Evolutionary conservation across 1,140 invertebrate species (phyloP).

Genomic region (Drosophila pachea): DNA sequence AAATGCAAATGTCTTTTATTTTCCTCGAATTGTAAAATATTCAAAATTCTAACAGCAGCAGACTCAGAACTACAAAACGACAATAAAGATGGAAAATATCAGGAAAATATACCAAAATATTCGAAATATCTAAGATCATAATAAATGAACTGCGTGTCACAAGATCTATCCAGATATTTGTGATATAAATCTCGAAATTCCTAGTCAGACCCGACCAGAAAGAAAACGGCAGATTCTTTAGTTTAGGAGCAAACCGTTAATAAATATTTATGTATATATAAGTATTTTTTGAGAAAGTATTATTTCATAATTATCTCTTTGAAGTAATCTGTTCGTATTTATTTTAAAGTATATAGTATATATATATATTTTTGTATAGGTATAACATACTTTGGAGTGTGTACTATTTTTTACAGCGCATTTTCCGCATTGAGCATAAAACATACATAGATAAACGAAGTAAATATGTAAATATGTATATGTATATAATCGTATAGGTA

Average conservation of each 20-base stretch:
- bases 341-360: slow-evolving; percentile 15
- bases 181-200: too few relatives aligned
- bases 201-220: neutral
- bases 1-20: neutral
- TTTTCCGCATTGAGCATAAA: slow-evolving; percentile 24
- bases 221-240: slow-evolving; percentile 34
- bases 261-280: slow-evolving; percentile 61
- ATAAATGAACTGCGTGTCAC: too few relatives aligned
- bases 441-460: slow-evolving; percentile 51
- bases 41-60: too few relatives aligned
- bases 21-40: neutral
- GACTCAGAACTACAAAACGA: too few relatives aligned
- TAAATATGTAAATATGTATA: slow-evolving; percentile 47
- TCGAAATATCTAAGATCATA: too few relatives aligned
- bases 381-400: slow-evolving; percentile 50
- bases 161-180: too few relatives aligned
- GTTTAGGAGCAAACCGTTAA: slow-evolving; percentile 71
- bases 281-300: slow-evolving; percentile 32
- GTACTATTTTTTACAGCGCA: slow-evolving; percentile 23
- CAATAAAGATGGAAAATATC: too few relatives aligned
- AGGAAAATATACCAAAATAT: too few relatives aligned
- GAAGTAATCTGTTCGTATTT: slow-evolving; percentile 34
- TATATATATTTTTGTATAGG: slow-evolving; percentile 50
- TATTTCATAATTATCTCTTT: slow-evolving; percentile 25
- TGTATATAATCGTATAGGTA: slow-evolving; percentile 23